Evolutionary conservation across 2,113 vertebrate genomes (phyloP).

Genomic region (Plectropomus leopardus): DNA sequence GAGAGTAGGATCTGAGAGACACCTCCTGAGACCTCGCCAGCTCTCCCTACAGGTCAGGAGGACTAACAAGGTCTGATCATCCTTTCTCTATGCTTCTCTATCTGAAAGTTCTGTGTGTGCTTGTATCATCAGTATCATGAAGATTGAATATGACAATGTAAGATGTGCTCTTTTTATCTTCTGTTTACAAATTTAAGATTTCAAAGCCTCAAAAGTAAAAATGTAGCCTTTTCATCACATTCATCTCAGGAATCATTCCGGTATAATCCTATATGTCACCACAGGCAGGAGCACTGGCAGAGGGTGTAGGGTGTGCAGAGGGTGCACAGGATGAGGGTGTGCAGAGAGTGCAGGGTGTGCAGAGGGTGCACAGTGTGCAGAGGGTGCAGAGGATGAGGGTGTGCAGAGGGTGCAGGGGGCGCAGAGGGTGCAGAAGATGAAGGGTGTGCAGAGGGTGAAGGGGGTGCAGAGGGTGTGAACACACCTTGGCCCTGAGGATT

Average conservation of each 20-base stretch:
- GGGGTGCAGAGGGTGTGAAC: too few relatives aligned
- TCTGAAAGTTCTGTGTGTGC: neutral
- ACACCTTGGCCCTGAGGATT: too few relatives aligned
- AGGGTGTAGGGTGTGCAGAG: too few relatives aligned
- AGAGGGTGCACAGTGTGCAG: too few relatives aligned
- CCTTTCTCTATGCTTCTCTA: neutral
- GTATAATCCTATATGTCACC: too few relatives aligned
- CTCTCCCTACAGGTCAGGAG: slow-evolving; percentile 57
- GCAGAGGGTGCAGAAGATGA: too few relatives aligned
- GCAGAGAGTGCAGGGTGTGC: too few relatives aligned
- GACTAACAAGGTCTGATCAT: slow-evolving; percentile 47
- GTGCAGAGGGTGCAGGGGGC: too few relatives aligned
- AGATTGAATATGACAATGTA: neutral
- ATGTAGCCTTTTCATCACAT: neutral
- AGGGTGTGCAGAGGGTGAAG: too few relatives aligned
- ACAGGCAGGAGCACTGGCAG: too few relatives aligned
- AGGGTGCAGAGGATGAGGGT: too few relatives aligned
- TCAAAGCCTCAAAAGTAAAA: neutral
- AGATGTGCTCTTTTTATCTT: neutral
- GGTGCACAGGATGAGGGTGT: too few relatives aligned
- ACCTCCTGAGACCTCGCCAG: slow-evolving; percentile 55
- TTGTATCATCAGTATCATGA: neutral
- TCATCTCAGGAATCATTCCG: neutral
- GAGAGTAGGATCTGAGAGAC: slow-evolving; percentile 26
- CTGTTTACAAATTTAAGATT: neutral